Evolutionary conservation across 2,797 vertebrate species (phyloP).

Genomic region (Microctenopoma lineatum): DNA sequence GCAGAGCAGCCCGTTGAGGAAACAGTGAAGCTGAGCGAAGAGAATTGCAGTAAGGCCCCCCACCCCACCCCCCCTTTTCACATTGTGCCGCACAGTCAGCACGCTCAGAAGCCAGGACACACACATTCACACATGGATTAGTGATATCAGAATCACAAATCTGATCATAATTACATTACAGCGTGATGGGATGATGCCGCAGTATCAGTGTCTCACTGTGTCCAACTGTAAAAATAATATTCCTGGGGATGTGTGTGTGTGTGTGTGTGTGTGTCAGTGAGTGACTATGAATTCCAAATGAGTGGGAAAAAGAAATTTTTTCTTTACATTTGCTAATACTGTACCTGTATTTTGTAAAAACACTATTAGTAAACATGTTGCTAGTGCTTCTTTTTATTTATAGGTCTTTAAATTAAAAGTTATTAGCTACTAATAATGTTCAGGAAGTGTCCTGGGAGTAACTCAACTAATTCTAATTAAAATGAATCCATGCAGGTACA

Average conservation of each 20-base stretch:
- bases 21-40: conserved; percentile 39
- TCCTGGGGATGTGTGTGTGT: conserved; percentile 22
- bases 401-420: neutral
- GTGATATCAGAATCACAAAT: conserved; percentile 59
- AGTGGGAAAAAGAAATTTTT: neutral
- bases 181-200: conserved; percentile 39
- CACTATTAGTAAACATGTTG: neutral
- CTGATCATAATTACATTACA: conserved; percentile 64
- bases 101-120: conserved; percentile 43
- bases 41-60: conserved; percentile 48
- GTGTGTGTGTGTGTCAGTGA: conserved; percentile 2
- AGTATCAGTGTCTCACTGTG: conserved; percentile 24
- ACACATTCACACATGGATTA: conserved; percentile 43
- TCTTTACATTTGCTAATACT: neutral
- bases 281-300: neutral
- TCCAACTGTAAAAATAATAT: conserved; percentile 56
- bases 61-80: conserved; percentile 41
- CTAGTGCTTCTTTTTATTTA: neutral
- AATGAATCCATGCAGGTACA: neutral
- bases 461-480: neutral
- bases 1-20: conserved; percentile 26
- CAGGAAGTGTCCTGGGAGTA: neutral
- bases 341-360: too few relatives aligned
- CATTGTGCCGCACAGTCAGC: conserved; percentile 69
- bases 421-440: neutral